Evolutionary conservation across 2,888 invertebrate genomes (phyloP), one percentile per base, ranked within the genome.

Genomic region (Lasioglossum zephyrum): DNA sequence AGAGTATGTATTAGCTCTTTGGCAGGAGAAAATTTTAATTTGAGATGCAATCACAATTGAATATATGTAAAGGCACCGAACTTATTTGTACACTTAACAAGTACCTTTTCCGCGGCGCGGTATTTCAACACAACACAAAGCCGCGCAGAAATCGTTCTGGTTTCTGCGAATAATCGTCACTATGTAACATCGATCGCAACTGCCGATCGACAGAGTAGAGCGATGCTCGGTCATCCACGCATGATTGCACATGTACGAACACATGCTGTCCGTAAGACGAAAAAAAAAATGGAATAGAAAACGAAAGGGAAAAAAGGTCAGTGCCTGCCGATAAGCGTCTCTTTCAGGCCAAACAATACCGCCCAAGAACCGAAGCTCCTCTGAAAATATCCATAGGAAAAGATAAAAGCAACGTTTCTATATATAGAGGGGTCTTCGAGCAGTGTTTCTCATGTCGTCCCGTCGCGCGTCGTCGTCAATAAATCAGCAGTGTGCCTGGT

Each of bases 311-410:
- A 79, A 79, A 79, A 60, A 70, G 26, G n/a, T 66, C 39, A 41
- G 22, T 41, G 13, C 31, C 36, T 47, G 11, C 31, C 36, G 70
- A 87, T 82, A 82, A 82, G 39, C 77, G 73, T 69, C 77, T 83
- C 81, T 86, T 69, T 11, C 53, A 47, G 81, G 83, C 83, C 76
- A 87, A 91, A 91, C 90, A 89, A 91, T 90, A 84, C 87, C 57
- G 87, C 74, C 84, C 81, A 88, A 88, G 88, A 86, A 83, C 85
- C 79, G 76, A 74, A 70, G 69, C 82, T 73, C 74, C 87, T 75
- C 87, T 88, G 87, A 91, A 91, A 91, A 91, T 90, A 90, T 88
- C 91, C 88, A 87, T 89, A 84, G 90, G 89, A 91, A 92, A 91
- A 92, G 92, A 92, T 91, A 91, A 92, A 91, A 92, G 88, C 82